A percentile compares a stretch with the other conserved stretches of the same genome.
These are phyloP conservation scores for Lytechinus pictus DNA, from an alignment of 35 echinoderm and acorn worm genomes.

Conservation along the genomic window DNA sequence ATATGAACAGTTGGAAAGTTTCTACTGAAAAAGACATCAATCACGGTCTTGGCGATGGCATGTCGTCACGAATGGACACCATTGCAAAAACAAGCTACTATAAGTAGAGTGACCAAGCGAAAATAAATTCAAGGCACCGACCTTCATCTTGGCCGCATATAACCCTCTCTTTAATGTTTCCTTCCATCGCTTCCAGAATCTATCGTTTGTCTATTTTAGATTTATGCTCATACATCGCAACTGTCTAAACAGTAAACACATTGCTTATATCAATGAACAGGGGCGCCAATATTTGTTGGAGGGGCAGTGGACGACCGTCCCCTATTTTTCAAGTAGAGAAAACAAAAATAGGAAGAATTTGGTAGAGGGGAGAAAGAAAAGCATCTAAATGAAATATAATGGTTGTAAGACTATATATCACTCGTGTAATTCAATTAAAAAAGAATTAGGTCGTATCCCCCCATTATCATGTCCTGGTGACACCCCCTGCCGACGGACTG, in stretches of 20 bases:
- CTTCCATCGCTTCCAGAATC: neutral
- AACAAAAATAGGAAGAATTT: too few relatives aligned
- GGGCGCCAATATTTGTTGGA: too few relatives aligned
- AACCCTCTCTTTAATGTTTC: neutral
- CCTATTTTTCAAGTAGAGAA: too few relatives aligned
- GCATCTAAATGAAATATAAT: too few relatives aligned
- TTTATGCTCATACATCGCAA: neutral
- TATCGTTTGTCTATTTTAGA: neutral
- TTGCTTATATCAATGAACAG: neutral
- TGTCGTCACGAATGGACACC: neutral
- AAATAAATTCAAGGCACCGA: neutral
- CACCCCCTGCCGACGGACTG: neutral
- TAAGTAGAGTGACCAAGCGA: neutral
- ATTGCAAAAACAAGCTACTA: neutral
- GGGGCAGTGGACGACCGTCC: too few relatives aligned
- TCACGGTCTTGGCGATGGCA: neutral
- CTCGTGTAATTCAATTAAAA: too few relatives aligned
- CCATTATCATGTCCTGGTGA: too few relatives aligned
- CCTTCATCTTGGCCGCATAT: neutral
- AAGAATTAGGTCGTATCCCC: too few relatives aligned
- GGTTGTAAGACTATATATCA: too few relatives aligned
- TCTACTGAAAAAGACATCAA: neutral
- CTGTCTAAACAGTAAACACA: slow-evolving; percentile 3
- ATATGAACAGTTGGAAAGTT: neutral
- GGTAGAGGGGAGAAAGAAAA: too few relatives aligned